These are phyloP conservation scores for Pampusana beccarii DNA, from an alignment of 2,113 vertebrate species.

Conservation along the genomic window DNA sequence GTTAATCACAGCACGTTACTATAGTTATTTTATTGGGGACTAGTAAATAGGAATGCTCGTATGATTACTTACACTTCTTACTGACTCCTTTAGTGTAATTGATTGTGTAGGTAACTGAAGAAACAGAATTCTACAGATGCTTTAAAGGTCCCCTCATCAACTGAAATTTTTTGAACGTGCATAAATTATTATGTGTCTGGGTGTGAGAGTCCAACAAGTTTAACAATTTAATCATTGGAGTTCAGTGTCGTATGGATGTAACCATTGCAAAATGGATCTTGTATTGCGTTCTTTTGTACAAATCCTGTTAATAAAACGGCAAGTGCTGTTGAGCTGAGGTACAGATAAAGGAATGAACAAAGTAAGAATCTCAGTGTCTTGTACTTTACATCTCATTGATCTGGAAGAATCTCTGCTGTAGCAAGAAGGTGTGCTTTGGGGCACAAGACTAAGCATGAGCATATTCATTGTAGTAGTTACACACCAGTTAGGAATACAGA, in stretches of 20 bases:
- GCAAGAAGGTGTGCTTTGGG: not conserved
- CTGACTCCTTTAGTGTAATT: not conserved
- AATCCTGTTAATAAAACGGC: not conserved
- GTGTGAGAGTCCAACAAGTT: not conserved
- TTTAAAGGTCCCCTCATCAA: not conserved
- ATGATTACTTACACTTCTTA: not conserved
- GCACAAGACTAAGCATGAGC: not conserved
- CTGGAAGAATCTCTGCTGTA: not conserved
- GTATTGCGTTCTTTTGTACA: not conserved
- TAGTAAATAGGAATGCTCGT: not conserved
- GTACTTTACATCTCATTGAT: not conserved
- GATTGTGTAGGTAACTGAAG: not conserved
- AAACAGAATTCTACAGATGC: not conserved
- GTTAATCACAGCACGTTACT: not conserved
- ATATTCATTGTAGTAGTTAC: not conserved
- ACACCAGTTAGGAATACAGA: not conserved
- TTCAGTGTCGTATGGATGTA: not conserved
- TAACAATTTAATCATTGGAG: not conserved
- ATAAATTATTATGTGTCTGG: not conserved
- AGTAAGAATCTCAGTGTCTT: not conserved
- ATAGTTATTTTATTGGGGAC: not conserved
- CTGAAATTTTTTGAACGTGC: not conserved
- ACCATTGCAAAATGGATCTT: not conserved
- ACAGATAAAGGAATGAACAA: not conserved
- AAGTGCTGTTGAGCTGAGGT: not conserved